phyloP scores from a whole-genome alignment of 2,888 invertebrate species.

The Noctua janthe region DNA sequence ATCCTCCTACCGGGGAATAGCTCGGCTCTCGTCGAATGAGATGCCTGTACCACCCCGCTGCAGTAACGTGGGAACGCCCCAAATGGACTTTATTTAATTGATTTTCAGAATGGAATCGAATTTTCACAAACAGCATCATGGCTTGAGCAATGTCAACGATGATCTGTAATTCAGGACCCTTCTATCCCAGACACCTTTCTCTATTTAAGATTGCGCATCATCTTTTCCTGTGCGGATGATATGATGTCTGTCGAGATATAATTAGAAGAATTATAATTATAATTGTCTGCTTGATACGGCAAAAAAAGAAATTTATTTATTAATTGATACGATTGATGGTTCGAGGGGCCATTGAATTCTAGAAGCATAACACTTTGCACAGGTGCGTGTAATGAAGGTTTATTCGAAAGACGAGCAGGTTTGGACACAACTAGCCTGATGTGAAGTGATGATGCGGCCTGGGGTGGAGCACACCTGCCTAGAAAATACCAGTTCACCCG shows the following conservation, averaged over 20 bases:
- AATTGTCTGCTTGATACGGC: too few relatives aligned
- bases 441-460: too few relatives aligned
- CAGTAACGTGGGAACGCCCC: conserved; percentile 31
- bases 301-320: too few relatives aligned
- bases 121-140: neutral
- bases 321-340: too few relatives aligned
- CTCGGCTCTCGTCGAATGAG: conserved; percentile 24
- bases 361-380: too few relatives aligned
- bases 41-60: neutral
- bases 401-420: too few relatives aligned
- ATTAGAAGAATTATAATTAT: too few relatives aligned
- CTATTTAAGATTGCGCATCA: neutral
- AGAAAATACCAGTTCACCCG: neutral
- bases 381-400: too few relatives aligned
- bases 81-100: neutral
- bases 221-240: neutral
- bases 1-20: conserved; percentile 20
- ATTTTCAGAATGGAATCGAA: neutral
- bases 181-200: neutral
- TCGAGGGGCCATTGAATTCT: too few relatives aligned
- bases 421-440: too few relatives aligned
- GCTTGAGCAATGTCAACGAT: neutral
- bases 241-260: neutral
- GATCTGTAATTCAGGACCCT: neutral
- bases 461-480: too few relatives aligned